Evolutionary conservation across 2,888 invertebrate genomes (phyloP), one percentile per base, ranked within the genome.

Genomic region (Spialia ferax): DNA sequence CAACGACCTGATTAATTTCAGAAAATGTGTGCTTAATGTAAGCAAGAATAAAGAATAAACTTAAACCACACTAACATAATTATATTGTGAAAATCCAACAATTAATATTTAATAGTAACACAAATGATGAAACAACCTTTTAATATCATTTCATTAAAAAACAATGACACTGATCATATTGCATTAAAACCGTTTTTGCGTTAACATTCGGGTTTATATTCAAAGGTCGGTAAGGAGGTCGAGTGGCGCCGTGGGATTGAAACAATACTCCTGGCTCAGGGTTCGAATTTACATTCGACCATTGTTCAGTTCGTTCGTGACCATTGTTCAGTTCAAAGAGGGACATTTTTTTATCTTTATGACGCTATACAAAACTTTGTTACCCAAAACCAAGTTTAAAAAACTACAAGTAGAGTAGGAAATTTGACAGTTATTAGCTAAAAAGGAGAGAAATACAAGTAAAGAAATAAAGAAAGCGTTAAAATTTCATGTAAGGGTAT

Each of bases 181-280:
- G 23, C n/a, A 23, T 26, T 26, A 59, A 38, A 20, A 38, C 15
- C 15, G 45, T 11, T 48, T 45, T 26, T 45, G 45, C 45, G 42
- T 45, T 45, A 22, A 42, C 45, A 29, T 45, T 60, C 18, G 26
- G 45, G 45, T 60, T 29, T 11, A 45, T 26, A 60, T 48, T 45
- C 45, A 60, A 60, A 60, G 42, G 60, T 60, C 15, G 15, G 29
- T 29, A 42, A 59, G 45, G 60, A 60, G 60, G 60, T 60, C 60
- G 45, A 60, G 60, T 26, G 60, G 18, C 45, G 11, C 60, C 45
- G 60, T 48, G 26, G 48, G 48, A 48, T 60, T 60, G 26, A 20
- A 59, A 59, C 59, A 59, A 59, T 60, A 60, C 60, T 60, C 45
- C 45, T 38, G 45, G 22, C 50, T 50, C 50, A 22, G 22, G 26